Evolutionary conservation across 2,113 vertebrate species (phyloP).

Genomic region (Cavia aperea): DNA sequence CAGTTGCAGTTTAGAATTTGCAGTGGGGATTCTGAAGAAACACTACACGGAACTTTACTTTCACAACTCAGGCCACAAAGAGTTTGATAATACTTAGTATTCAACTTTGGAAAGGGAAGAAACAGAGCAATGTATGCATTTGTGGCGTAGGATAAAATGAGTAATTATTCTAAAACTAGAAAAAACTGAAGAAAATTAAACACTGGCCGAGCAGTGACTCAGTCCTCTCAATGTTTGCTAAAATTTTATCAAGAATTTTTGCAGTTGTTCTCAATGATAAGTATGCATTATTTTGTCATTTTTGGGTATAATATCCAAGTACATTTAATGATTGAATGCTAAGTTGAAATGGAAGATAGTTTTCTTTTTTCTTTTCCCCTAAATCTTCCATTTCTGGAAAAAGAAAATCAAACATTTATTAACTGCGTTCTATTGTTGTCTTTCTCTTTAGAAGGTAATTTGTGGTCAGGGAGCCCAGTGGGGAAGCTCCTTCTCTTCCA

Average conservation of each 20-base stretch:
- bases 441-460: constrained; percentile 70
- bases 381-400: constrained; percentile 48
- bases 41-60: background rate
- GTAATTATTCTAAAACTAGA: constrained; percentile 11
- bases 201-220: background rate
- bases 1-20: constrained; percentile 44
- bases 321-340: background rate
- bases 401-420: constrained; percentile 63
- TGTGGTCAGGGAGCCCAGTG: constrained; percentile 76
- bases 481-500: constrained; percentile 76
- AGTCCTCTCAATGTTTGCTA: background rate
- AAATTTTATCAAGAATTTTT: constrained; percentile 30
- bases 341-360: constrained; percentile 37
- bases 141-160: background rate
- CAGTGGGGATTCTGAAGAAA: constrained; percentile 16
- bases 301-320: background rate
- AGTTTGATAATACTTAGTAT: constrained; percentile 11
- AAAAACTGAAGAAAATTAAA: background rate
- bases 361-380: background rate
- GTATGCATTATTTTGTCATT: constrained; percentile 1
- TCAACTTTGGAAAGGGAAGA: background rate
- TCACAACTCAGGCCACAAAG: constrained; percentile 20
- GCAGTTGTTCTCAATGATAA: background rate
- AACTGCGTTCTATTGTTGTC: constrained; percentile 69
- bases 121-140: background rate